Conservation (phyloP, 2,797 vertebrate species). For the Champsocephalus esox region DNA sequence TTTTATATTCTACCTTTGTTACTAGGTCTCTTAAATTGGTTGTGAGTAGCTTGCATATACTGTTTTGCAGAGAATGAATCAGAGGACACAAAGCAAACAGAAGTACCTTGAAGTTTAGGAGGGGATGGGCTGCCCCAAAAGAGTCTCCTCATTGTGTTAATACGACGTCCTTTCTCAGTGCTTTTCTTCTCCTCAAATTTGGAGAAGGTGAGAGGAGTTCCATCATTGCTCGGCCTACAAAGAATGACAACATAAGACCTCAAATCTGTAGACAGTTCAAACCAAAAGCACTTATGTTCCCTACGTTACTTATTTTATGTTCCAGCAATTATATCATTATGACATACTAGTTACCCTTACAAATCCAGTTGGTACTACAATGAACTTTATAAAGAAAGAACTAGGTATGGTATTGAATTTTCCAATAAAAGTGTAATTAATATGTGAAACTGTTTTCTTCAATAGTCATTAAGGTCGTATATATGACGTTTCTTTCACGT, state of each 20-base stretch:
- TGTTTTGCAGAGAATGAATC: not conserved
- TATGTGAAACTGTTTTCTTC: not conserved
- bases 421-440: not conserved
- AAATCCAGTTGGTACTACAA: not conserved
- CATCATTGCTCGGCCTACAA: slow-evolving; percentile 67
- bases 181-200: slow-evolving; percentile 86
- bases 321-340: not conserved
- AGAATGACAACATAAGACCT: slow-evolving; percentile 20
- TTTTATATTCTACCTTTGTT: not conserved
- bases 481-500: not conserved
- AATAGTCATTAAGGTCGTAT: not conserved
- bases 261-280: not conserved
- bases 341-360: not conserved
- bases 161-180: slow-evolving; percentile 78
- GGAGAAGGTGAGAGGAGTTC: slow-evolving; percentile 75
- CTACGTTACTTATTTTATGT: not conserved
- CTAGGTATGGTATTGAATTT: not conserved
- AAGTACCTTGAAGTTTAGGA: slow-evolving; percentile 77
- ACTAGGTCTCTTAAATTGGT: not conserved
- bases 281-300: not conserved
- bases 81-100: not conserved
- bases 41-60: too few relatives aligned
- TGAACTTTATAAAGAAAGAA: not conserved
- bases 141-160: slow-evolving; percentile 80
- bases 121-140: slow-evolving; percentile 79